Evolutionary conservation across 2,797 vertebrate genomes (phyloP).

Genomic region (Lagorchestes hirsutus): DNA sequence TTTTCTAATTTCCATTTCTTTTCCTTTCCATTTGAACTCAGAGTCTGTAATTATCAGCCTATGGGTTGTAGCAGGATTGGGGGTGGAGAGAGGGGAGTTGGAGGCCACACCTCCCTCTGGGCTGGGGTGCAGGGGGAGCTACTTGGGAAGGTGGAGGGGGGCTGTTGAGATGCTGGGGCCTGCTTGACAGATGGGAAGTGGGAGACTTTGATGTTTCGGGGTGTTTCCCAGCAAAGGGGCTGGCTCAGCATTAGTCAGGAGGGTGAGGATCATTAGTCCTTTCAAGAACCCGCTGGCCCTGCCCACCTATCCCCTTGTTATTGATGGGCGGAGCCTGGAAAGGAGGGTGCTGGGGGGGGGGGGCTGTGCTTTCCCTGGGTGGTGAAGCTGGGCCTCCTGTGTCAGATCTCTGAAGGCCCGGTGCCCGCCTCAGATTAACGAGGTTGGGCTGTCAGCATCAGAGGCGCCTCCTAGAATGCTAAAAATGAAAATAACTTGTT

Average conservation of each 20-base stretch:
- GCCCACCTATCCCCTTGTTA: conserved; percentile 22
- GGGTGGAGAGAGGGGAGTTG: conserved; percentile 28
- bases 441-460: conserved; percentile 75
- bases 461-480: conserved; percentile 69
- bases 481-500: conserved; percentile 43
- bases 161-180: conserved; percentile 21
- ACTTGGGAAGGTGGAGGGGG: neutral
- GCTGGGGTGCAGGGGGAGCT: neutral
- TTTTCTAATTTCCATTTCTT: conserved; percentile 24
- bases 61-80: conserved; percentile 60
- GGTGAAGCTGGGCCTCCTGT: conserved; percentile 65
- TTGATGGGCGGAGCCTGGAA: neutral
- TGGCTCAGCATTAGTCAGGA: conserved; percentile 80
- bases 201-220: conserved; percentile 81
- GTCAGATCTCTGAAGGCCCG: conserved; percentile 77
- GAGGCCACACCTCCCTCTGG: conserved; percentile 1
- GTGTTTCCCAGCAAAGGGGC: conserved; percentile 72
- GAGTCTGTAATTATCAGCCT: conserved; percentile 74
- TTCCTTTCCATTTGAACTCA: conserved; percentile 77
- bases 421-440: conserved; percentile 79
- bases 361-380: conserved; percentile 51
- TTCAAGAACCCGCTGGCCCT: conserved; percentile 74
- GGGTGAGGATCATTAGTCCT: conserved; percentile 76
- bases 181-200: conserved; percentile 37
- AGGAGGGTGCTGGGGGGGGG: conserved; percentile 25